A percentile compares a stretch with the other conserved stretches of the same genome.
Evolutionary conservation across 2,888 invertebrate genomes (phyloP).

Genomic region (Agrotis puta): DNA sequence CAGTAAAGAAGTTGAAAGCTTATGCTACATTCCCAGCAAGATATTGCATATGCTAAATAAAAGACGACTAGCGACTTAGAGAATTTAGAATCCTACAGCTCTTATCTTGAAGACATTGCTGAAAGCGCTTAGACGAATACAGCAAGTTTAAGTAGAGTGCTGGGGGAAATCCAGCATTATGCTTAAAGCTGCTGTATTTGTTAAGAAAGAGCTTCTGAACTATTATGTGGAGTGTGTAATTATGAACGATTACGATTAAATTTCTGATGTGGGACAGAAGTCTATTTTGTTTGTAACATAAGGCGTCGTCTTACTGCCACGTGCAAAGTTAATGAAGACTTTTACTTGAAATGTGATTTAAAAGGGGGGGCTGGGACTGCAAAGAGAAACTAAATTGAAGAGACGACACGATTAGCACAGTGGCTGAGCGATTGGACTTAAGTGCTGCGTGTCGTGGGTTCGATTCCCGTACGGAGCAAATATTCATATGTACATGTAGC

Average conservation of each 20-base stretch:
- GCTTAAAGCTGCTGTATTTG: constrained; percentile 35
- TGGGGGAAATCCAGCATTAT: constrained; percentile 14
- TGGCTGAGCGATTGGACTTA: too few relatives aligned
- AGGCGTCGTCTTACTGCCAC: too few relatives aligned
- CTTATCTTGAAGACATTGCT: constrained; percentile 40
- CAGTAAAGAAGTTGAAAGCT: constrained; percentile 21
- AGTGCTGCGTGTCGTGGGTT: too few relatives aligned
- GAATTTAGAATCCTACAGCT: constrained; percentile 36
- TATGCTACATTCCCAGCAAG: constrained; percentile 14
- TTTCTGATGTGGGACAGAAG: neutral
- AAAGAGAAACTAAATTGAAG: too few relatives aligned
- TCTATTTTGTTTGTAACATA: neutral
- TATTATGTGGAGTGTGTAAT: constrained; percentile 17
- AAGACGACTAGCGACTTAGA: constrained; percentile 49
- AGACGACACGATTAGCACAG: too few relatives aligned
- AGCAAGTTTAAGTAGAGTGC: too few relatives aligned
- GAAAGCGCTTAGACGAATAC: constrained; percentile 35
- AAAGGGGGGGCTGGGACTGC: too few relatives aligned
- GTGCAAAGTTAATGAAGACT: neutral
- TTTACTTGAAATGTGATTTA: too few relatives aligned
- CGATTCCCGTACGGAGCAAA: too few relatives aligned
- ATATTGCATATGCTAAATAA: constrained; percentile 51
- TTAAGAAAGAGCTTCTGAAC: constrained; percentile 24
- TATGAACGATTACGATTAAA: constrained; percentile 3
- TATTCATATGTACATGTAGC: too few relatives aligned